These are phyloP conservation scores for Amblyopsis rosae DNA, from an alignment of 2,113 vertebrate genomes.

Conservation along the genomic window DNA sequence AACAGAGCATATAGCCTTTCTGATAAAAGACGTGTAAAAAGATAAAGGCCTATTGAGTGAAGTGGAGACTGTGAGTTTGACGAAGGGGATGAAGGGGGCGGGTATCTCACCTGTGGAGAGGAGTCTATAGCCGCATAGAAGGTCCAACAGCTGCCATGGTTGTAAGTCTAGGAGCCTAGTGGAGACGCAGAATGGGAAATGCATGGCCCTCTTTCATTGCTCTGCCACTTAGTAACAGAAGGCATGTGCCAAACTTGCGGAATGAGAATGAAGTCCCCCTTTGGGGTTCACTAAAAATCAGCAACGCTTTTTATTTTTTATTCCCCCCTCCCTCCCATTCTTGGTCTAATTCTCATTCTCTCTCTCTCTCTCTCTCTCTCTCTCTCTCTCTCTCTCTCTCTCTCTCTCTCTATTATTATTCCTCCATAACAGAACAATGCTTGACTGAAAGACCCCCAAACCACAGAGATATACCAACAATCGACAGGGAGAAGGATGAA, in stretches of 20 bases:
- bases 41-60: conserved; percentile 74
- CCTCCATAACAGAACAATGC: conserved; percentile 79
- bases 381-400: conserved; percentile 41
- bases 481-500: conserved; percentile 61
- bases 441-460: conserved; percentile 71
- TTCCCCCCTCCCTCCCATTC: conserved; percentile 3
- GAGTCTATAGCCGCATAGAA: conserved; percentile 79
- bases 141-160: conserved; percentile 84
- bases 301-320: conserved; percentile 66
- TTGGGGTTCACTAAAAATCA: conserved; percentile 76
- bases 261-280: conserved; percentile 79
- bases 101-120: conserved; percentile 81
- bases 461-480: conserved; percentile 79
- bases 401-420: conserved; percentile 70
- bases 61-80: conserved; percentile 75
- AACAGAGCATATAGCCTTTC: conserved; percentile 45
- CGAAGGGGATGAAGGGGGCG: conserved; percentile 50
- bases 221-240: conserved; percentile 75
- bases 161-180: conserved; percentile 82
- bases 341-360: not conserved
- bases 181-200: conserved; percentile 79
- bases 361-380: not conserved
- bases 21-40: conserved; percentile 65
- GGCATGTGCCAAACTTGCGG: conserved; percentile 76
- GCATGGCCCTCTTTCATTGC: conserved; percentile 75